Percentiles rank a stretch among this genome's conserved stretches.
Evolutionary conservation across 2,797 vertebrate species (phyloP).

Genomic region (Champsocephalus esox): DNA sequence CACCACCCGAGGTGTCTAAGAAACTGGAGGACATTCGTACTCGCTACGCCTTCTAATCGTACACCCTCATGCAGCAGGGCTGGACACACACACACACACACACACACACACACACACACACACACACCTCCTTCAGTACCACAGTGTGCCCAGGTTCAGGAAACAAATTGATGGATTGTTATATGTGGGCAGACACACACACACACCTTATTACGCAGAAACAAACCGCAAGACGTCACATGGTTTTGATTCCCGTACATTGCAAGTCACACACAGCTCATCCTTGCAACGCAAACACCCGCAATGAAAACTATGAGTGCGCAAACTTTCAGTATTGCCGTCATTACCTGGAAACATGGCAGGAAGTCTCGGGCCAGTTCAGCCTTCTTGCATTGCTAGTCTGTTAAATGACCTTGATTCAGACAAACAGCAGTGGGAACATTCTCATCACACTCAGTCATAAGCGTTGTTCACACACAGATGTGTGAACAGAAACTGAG

Average conservation of each 20-base stretch:
- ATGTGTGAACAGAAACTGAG: slow-evolving; percentile 18
- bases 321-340: neutral
- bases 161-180: neutral
- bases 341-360: neutral
- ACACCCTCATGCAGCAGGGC: neutral
- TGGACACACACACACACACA: neutral
- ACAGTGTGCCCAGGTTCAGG: neutral
- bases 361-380: neutral
- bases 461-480: neutral
- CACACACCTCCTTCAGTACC: neutral
- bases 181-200: neutral
- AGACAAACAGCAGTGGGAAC: neutral
- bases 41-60: slow-evolving; percentile 94
- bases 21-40: slow-evolving; percentile 99
- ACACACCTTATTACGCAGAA: neutral
- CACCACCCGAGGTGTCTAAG: slow-evolving; percentile 97
- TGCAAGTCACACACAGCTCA: neutral
- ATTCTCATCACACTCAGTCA: neutral
- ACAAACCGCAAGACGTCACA: neutral
- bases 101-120: neutral
- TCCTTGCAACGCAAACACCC: neutral
- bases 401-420: neutral
- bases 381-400: neutral
- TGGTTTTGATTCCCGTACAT: neutral
- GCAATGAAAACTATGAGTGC: neutral